Evolutionary conservation across 2,113 vertebrate genomes (phyloP), one percentile per base, ranked within the genome.

Genomic region (Phoxinus phoxinus): DNA sequence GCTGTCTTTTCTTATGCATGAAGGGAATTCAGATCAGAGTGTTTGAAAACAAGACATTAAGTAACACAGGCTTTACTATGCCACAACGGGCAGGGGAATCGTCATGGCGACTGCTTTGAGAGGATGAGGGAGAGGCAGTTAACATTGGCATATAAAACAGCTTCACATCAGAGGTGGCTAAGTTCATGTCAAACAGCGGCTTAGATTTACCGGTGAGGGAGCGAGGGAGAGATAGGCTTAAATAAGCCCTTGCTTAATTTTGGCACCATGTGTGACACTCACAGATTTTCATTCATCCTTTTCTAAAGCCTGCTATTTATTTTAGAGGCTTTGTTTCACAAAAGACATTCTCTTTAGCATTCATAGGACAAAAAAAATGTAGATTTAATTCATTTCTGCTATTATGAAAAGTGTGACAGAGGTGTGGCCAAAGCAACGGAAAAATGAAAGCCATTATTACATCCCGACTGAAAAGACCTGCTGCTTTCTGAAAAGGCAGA

Each of bases 61-160:
- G 86, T 83, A 46, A 81, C 37, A 63, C 89, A 67, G 23, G 84
- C 84, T 81, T 91, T 83, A 89, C 82, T 89, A 71, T 78, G 89
- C 81, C 90, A 86, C 12, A 87, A 79, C 23, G 61, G 92, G 88
- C 91, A 48, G 90, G 88, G 74, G 87, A 90, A 90, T 94, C 86
- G n/a, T 91, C 90, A 93, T 93, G 91, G 92, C 86, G 92, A 93
- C 93, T 88, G 78, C 88, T 87, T 77, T 63, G 76, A 89, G 83
- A 86, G 87, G 86, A 88, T 87, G 81, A 23, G 61, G 71, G 84
- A 25, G 61, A 84, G 87, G 84, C 81, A 86, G 91, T 91, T 90
- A 92, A 86, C 4, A 86, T 37, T 19, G 85, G 81, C 86, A 76
- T 81, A 48, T 78, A 86, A 87, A 90, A 85, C 61, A 84, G 74